Percentiles rank a stretch among this genome's conserved stretches.
These are phyloP conservation scores for Pelobates fuscus DNA, from an alignment of 2,113 vertebrate genomes.

Conservation along the genomic window DNA sequence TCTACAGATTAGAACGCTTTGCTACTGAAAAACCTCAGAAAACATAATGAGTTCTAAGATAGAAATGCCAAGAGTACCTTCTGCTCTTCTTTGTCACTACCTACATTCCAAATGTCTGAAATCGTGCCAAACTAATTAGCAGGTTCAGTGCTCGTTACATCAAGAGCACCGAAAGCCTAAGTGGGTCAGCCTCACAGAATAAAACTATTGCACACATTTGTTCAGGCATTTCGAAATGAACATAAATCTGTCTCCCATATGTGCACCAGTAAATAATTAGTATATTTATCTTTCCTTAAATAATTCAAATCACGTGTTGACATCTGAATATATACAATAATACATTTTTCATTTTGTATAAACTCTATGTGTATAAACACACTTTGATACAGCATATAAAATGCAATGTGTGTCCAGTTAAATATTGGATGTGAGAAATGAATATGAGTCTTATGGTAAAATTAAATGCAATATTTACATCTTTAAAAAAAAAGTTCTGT, in stretches of 20 bases:
- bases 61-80: constrained; percentile 62
- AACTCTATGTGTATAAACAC: too few species aligned
- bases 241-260: constrained; percentile 39
- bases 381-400: too few species aligned
- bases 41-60: constrained; percentile 59
- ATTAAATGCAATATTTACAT: too few species aligned
- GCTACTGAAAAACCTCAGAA: constrained; percentile 57
- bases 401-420: not conserved
- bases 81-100: constrained; percentile 65
- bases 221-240: constrained; percentile 16
- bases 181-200: constrained; percentile 54
- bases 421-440: not conserved
- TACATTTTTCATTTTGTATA: too few species aligned
- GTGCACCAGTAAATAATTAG: constrained; percentile 45
- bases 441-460: not conserved
- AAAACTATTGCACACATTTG: constrained; percentile 48
- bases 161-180: constrained; percentile 59
- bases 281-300: constrained; percentile 1
- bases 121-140: constrained; percentile 69
- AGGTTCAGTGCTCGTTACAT: constrained; percentile 63
- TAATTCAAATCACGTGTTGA: not conserved
- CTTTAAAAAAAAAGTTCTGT: too few species aligned
- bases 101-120: constrained; percentile 65
- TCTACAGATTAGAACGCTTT: constrained; percentile 56
- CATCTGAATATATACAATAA: not conserved